These are phyloP conservation scores for Pterocles burchelli DNA, from an alignment of 2,113 vertebrate species.

Conservation along the genomic window DNA sequence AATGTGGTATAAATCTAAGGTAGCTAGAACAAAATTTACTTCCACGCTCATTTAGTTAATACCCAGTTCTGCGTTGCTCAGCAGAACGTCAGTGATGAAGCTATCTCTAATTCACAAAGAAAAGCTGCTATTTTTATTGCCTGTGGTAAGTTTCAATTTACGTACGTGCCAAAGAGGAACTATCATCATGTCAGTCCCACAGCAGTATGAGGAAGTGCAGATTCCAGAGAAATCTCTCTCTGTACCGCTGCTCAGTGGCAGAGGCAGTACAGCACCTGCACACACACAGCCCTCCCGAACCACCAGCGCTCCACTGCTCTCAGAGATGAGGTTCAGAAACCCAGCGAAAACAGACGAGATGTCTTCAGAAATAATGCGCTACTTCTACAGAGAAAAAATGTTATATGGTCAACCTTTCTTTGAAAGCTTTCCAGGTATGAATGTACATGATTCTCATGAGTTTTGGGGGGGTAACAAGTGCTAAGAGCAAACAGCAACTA, in stretches of 20 bases:
- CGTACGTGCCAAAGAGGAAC: not conserved
- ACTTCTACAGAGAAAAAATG: not conserved
- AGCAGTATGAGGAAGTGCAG: not conserved
- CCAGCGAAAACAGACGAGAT: not conserved
- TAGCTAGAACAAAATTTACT: not conserved
- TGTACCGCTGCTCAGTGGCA: not conserved
- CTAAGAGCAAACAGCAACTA: slow-evolving; percentile 61
- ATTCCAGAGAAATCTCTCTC: not conserved
- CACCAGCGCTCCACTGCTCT: not conserved
- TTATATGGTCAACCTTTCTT: not conserved
- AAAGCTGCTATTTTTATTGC: slow-evolving; percentile 45
- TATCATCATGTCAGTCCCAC: not conserved
- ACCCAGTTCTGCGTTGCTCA: slow-evolving; percentile 35
- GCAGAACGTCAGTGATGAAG: slow-evolving; percentile 14
- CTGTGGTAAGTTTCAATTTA: not conserved
- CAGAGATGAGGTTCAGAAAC: slow-evolving; percentile 9
- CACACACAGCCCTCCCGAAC: rapidly evolving
- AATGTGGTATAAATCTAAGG: slow-evolving; percentile 57
- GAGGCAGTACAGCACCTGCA: not conserved
- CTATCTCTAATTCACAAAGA: slow-evolving; percentile 7
- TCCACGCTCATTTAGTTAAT: not conserved
- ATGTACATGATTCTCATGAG: slow-evolving; percentile 56
- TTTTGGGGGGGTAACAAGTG: slow-evolving; percentile 41
- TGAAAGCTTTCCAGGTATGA: slow-evolving; percentile 7
- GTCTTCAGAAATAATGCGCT: not conserved